A percentile compares a stretch with the other conserved stretches of the same genome.
These are phyloP conservation scores for Ostrea edulis DNA, from an alignment of 1,140 invertebrate genomes.

Conservation along the genomic window DNA sequence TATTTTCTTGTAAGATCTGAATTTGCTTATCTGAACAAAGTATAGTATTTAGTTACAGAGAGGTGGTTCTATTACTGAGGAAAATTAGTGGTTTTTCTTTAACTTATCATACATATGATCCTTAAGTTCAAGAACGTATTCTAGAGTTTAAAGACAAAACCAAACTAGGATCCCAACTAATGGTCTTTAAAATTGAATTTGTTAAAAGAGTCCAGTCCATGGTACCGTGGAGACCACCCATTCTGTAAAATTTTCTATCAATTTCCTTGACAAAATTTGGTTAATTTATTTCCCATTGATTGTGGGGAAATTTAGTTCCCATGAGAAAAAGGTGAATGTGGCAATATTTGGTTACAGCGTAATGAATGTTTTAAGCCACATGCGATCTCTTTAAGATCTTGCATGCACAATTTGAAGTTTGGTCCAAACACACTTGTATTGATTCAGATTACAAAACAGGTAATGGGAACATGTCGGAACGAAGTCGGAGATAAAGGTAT, in stretches of 20 bases:
- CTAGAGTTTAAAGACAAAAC: neutral
- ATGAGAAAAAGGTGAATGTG: neutral
- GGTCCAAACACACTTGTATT: neutral
- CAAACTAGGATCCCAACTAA: neutral
- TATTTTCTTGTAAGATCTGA: too few species aligned
- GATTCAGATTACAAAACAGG: constrained; percentile 6
- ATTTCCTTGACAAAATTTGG: constrained; percentile 16
- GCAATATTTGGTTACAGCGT: neutral
- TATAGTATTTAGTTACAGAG: too few species aligned
- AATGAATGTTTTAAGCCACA: constrained; percentile 21
- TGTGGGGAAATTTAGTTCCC: neutral
- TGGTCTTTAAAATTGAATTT: neutral
- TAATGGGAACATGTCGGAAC: neutral
- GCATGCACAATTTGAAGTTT: neutral
- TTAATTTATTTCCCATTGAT: neutral
- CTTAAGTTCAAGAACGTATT: too few species aligned
- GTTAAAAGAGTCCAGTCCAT: neutral
- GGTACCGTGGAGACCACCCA: neutral
- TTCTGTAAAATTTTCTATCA: neutral
- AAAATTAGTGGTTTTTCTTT: too few species aligned
- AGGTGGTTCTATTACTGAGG: too few species aligned
- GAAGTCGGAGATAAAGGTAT: too few species aligned
- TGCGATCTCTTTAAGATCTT: constrained; percentile 15
- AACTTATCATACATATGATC: too few species aligned
- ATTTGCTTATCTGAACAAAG: too few species aligned